Base-by-base conservation (phyloP, 2,888 invertebrate genomes). In the Lissocephala sabroskyi region DNA sequence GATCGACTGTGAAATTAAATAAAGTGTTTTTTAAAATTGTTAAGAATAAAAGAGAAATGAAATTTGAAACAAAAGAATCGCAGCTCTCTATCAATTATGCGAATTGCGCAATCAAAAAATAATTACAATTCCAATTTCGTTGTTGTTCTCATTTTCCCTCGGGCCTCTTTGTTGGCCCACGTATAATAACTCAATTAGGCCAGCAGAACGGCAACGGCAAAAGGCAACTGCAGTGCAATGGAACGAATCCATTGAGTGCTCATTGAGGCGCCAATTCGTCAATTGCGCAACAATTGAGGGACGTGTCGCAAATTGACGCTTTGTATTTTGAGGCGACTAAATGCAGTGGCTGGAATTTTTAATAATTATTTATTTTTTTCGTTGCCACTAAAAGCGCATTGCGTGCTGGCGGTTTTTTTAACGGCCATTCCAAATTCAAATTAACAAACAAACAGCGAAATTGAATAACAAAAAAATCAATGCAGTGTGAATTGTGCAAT, bases 151-250 rank as follows among this genome's bases (percentile, higher is more conserved):
- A 10, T 37, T 16, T 37, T 18, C 17, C 6, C 9, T 37, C 9
- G 6, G 17, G 6, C 11, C 19, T 19, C 19, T 19, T n/a, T 39
- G 11, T 39, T 39, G 10, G 48, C 47, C 42, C 39, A 47, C 41
- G 46, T 60, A 46, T 45, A 70, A 70, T 59, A 43, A 56, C 52
- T 62, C 51, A 66, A 66, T 66, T 59, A 63, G 46, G 52, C 41
- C 35, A 35, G 35, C 9, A 16, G 16, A 16, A 29, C 7, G 13
- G 33, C 14, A 35, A 23, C 23, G 7, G 35, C 13, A 39, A 49
- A 58, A 30, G 7, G 17, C 46, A 45, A 45, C 32, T 41, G 47
- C 30, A 17, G 32, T 7, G 14, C 23, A 49, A 23, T 55, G 47
- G 49, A 52, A 32, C 59, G 42, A 49, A 46, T 51, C 48, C 43